Evolutionary conservation across 2,113 vertebrate species (phyloP), one percentile per base, ranked within the genome.

Genomic region (Callipepla squamata): DNA sequence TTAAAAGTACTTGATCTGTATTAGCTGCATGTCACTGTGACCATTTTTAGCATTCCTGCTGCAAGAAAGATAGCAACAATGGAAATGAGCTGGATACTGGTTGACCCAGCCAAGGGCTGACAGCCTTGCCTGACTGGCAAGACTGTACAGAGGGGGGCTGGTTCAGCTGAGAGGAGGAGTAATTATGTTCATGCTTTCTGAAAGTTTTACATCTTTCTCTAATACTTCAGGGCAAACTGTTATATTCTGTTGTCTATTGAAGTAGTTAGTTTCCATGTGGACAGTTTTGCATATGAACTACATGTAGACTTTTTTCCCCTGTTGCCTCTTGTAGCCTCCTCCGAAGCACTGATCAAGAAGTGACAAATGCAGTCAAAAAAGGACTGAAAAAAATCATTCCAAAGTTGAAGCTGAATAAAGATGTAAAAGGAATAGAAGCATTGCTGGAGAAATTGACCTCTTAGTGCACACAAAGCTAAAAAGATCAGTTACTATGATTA

Each of bases 381-480:
- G 98, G 96, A 78, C 94, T 99, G 65, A 96, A 97, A 96, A 97
- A 97, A 78, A 97, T 99, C 61, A 80, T 97, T 53, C 96, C 98
- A 3, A 96, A 98, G 45, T 96, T 99, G 85, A 92, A 97, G 93
- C 97, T 92, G 94, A 94, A 93, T 85, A 97, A 96, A 94, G 97
- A 92, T 90, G 96, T 94, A 80, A 99, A 98, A 97, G 99, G 98
- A 89, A 90, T 98, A 22, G 97, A 98, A 87, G 98, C 97, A 53
- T 97, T 99, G 65, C 96, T 99, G 94, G 98, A 99, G 94, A 98
- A 98, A 48, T 96, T 99, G 87, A 96, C 94, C 72, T 97, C 98
- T 36, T 98, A 98, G 59, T 94, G 50, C 84, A 85, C 92, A 53
- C 44, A 34, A 74, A 79, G 12, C 32, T 76, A 44, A 87, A 61